Conservation (phyloP, 2,888 invertebrate species). For the Achlya flavicornis region DNA sequence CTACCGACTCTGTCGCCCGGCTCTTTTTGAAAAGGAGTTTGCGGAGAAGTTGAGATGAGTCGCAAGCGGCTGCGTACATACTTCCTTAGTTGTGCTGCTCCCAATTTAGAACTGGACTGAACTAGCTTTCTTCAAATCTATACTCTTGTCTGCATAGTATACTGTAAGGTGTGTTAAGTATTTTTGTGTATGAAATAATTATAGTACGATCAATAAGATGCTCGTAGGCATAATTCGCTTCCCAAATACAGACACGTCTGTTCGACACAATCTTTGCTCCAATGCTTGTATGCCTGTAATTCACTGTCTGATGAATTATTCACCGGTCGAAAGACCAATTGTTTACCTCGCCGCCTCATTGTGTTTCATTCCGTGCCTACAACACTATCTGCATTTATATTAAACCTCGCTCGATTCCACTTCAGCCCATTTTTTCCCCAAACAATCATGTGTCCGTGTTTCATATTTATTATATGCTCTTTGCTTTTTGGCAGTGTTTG, state of each 20-base stretch:
- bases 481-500: slow-evolving; percentile 1
- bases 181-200: too few species aligned
- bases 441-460: slow-evolving; percentile 8
- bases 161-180: too few species aligned
- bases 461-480: slow-evolving; percentile 7
- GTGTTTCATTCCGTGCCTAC: slow-evolving; percentile 5
- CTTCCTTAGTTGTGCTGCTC: too few species aligned
- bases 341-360: slow-evolving; percentile 14
- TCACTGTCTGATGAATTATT: slow-evolving; percentile 15
- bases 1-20: too few species aligned
- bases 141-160: too few species aligned
- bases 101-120: too few species aligned
- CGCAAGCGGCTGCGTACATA: too few species aligned
- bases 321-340: slow-evolving; percentile 15
- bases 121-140: too few species aligned
- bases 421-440: slow-evolving; percentile 1
- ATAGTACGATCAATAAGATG: neutral
- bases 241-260: neutral
- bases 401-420: slow-evolving; percentile 7
- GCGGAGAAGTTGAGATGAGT: too few species aligned
- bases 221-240: neutral
- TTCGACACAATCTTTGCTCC: neutral
- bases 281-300: slow-evolving; percentile 12
- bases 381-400: slow-evolving; percentile 14
- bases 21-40: too few species aligned